phyloP scores from a whole-genome alignment of 2,797 vertebrate genomes.

The Adrianichthys oophorus region DNA sequence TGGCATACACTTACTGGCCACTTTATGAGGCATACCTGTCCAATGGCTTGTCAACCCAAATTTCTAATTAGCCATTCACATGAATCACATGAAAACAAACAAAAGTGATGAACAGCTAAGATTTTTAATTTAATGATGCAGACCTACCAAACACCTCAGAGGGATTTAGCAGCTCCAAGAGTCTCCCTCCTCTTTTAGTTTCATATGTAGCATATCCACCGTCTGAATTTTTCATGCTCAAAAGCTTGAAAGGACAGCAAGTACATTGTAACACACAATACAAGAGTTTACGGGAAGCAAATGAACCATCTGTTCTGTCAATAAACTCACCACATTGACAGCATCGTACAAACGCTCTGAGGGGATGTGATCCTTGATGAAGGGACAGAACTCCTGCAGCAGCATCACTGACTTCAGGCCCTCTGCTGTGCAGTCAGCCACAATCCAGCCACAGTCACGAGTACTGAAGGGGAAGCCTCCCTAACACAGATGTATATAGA shows the following conservation, averaged over 20 bases:
- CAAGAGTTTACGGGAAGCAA: background rate
- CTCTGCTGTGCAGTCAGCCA: constrained; percentile 95
- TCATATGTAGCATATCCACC: constrained; percentile 94
- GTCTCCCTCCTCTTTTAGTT: constrained; percentile 88
- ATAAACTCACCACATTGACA: constrained; percentile 87
- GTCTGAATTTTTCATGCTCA: constrained; percentile 89
- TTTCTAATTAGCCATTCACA: no score
- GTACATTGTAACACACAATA: background rate
- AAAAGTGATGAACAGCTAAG: no score
- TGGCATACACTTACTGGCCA: no score
- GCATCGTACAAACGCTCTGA: constrained; percentile 82
- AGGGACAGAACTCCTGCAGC: constrained; percentile 86
- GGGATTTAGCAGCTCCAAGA: constrained; percentile 92
- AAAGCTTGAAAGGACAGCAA: constrained; percentile 73
- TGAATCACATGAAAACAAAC: no score
- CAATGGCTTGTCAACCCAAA: no score
- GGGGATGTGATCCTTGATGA: constrained; percentile 70
- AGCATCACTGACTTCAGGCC: constrained; percentile 90
- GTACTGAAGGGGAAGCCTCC: constrained; percentile 96
- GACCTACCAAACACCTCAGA: constrained; percentile 92
- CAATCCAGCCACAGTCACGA: constrained; percentile 93
- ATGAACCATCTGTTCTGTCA: background rate
- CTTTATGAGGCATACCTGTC: no score
- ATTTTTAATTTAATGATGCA: background rate
- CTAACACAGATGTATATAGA: constrained; percentile 61